These are phyloP conservation scores for Cryptomyrus ogoouensis DNA, from an alignment of 2,113 vertebrate species.

Conservation along the genomic window DNA sequence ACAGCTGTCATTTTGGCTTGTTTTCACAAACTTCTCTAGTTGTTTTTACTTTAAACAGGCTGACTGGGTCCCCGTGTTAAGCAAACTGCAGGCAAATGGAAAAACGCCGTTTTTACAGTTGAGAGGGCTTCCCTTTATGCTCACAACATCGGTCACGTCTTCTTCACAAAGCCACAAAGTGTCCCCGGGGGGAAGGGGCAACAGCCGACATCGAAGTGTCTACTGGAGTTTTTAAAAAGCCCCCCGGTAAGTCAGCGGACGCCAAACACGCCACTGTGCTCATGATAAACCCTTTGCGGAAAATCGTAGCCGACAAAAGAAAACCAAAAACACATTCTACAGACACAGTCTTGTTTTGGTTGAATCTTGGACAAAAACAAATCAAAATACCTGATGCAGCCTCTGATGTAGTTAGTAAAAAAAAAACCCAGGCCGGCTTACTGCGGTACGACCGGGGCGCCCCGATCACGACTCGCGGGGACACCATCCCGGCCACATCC, in stretches of 20 bases:
- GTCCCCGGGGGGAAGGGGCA: background rate
- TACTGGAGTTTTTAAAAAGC: background rate
- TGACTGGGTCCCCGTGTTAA: background rate
- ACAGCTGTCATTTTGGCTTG: background rate
- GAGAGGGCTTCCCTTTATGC: constrained; percentile 5
- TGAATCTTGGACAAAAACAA: background rate
- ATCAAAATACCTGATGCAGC: background rate
- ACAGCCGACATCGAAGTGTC: background rate
- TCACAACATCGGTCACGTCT: constrained; percentile 6
- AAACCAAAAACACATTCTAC: background rate
- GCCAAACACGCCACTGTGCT: background rate
- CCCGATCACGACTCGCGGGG: background rate
- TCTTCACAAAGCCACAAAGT: background rate
- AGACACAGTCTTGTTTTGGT: background rate
- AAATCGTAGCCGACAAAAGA: background rate
- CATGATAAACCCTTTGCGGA: background rate
- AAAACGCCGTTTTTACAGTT: constrained; percentile 23
- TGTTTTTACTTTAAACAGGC: constrained; percentile 26
- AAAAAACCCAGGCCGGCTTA: background rate
- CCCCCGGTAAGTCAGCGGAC: background rate
- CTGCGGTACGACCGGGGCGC: background rate
- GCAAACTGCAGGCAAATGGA: constrained; percentile 11
- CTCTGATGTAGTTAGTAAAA: background rate
- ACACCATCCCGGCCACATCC: background rate
- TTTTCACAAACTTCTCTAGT: background rate